Evolutionary conservation across 2,113 vertebrate species (phyloP).

Genomic region (Petrocephalus microphthalmus): DNA sequence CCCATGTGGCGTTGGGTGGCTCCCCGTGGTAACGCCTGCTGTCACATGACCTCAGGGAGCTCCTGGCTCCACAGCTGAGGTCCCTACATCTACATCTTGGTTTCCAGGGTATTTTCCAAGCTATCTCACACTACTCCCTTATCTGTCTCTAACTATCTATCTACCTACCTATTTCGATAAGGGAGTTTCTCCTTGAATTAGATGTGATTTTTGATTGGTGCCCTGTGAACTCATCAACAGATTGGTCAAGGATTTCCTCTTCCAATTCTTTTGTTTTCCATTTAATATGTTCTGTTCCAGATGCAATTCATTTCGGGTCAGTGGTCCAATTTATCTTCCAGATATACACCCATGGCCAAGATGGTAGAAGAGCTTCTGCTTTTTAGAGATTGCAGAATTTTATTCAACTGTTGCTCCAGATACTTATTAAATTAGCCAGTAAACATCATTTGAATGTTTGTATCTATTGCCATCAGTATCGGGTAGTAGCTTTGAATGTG

Average conservation of each 20-base stretch:
- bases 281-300: neutral
- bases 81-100: neutral
- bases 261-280: neutral
- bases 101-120: neutral
- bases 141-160: no score
- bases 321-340: neutral
- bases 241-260: neutral
- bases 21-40: neutral
- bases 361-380: no score
- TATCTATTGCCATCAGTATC: no score
- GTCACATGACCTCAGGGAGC: neutral
- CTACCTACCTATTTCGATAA: neutral
- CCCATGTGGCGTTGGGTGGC: neutral
- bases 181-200: neutral
- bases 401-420: no score
- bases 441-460: no score
- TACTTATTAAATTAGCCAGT: no score
- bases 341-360: neutral
- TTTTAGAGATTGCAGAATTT: no score
- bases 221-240: neutral
- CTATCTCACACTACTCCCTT: neutral
- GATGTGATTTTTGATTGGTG: neutral
- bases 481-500: no score
- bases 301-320: neutral
- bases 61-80: neutral